Conservation (phyloP, 2,113 vertebrate genomes). For the Dasyprocta punctata region DNA sequence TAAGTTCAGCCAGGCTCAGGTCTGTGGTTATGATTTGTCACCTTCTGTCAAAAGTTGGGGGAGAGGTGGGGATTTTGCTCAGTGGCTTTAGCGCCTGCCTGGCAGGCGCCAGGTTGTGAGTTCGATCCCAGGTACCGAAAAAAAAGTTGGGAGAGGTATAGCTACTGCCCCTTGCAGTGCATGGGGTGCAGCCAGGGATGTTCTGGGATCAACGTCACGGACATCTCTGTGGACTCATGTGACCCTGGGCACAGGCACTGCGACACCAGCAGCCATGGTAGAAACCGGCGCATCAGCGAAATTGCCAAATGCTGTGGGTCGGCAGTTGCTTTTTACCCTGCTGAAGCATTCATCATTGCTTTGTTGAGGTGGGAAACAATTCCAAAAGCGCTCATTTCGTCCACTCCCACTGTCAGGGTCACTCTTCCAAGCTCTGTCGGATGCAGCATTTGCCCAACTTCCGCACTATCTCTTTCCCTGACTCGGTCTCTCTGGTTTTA, state of each 20-base stretch:
- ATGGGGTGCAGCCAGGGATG: rapidly evolving
- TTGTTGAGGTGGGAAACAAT: background rate
- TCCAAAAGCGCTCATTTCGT: background rate
- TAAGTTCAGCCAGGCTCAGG: no score
- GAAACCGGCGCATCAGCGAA: background rate
- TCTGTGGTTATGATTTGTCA: no score
- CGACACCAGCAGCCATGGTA: background rate
- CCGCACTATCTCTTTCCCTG: background rate
- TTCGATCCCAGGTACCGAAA: no score
- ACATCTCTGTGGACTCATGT: background rate
- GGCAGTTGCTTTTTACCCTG: rapidly evolving
- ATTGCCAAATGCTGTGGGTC: background rate
- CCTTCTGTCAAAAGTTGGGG: rapidly evolving
- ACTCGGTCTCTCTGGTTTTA: background rate
- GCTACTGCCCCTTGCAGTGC: background rate
- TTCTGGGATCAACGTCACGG: background rate
- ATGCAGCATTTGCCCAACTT: background rate
- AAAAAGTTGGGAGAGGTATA: rapidly evolving
- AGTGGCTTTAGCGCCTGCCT: no score
- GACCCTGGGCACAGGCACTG: rapidly evolving
- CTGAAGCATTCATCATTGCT: background rate
- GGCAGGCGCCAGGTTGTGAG: no score
- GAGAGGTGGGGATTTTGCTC: no score
- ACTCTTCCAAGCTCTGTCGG: background rate
- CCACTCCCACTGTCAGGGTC: rapidly evolving